Evolutionary conservation across 2,797 vertebrate genomes (phyloP).

Genomic region (Macropus fuliginosus): DNA sequence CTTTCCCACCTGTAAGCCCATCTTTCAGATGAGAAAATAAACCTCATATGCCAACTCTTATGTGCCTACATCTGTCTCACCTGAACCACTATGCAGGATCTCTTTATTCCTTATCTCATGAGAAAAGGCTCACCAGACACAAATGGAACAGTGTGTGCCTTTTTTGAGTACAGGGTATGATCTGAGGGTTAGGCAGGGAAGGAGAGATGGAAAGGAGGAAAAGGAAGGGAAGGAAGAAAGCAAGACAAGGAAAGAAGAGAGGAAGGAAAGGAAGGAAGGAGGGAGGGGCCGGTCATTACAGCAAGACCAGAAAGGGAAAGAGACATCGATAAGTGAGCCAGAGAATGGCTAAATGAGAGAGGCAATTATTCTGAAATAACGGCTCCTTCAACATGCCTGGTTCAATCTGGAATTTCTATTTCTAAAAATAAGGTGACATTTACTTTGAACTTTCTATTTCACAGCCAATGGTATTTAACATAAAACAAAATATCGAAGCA

Average conservation of each 20-base stretch:
- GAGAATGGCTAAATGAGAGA: background rate
- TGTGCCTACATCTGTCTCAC: background rate
- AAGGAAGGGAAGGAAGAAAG: background rate
- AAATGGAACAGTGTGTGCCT: background rate
- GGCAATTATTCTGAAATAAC: background rate
- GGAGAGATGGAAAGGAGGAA: background rate
- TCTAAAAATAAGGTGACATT: background rate
- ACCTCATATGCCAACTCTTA: background rate
- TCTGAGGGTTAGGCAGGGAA: background rate
- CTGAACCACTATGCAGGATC: background rate
- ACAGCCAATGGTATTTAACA: background rate
- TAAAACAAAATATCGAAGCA: background rate
- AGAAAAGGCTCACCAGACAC: background rate
- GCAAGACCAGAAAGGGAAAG: background rate
- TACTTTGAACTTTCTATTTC: background rate
- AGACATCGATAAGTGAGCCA: background rate
- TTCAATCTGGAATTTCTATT: background rate
- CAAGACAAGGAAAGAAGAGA: background rate
- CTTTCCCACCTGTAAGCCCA: background rate
- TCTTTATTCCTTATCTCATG: background rate
- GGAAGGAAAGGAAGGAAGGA: background rate
- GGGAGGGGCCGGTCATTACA: background rate
- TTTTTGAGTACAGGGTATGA: background rate
- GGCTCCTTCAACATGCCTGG: background rate
- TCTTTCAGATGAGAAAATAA: background rate